These are phyloP conservation scores for Danio albolineatus DNA, from an alignment of 2,797 vertebrate genomes.

Conservation along the genomic window DNA sequence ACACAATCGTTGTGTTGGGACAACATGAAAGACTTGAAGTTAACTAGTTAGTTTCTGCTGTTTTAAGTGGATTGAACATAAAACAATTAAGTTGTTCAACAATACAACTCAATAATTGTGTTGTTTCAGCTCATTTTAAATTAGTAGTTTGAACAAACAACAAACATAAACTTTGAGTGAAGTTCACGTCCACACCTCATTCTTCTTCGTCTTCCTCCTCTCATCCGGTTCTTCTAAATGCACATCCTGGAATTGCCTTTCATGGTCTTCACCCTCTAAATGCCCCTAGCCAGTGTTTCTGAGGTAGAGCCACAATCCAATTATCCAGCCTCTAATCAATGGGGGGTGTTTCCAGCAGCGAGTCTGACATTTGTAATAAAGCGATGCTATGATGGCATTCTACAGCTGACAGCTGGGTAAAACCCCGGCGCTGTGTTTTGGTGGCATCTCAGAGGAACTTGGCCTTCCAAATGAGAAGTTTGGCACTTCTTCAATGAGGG, in stretches of 20 bases:
- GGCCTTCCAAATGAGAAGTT: constrained; percentile 52
- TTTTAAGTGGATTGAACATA: too few species aligned
- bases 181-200: not conserved
- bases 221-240: constrained; percentile 11
- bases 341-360: constrained; percentile 67
- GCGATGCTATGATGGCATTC: constrained; percentile 66
- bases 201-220: not conserved
- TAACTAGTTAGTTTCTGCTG: too few species aligned
- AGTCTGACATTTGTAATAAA: constrained; percentile 73
- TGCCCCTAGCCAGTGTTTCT: constrained; percentile 56
- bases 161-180: not conserved
- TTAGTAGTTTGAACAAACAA: too few species aligned
- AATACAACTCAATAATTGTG: too few species aligned
- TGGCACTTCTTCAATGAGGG: constrained; percentile 59
- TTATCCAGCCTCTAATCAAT: constrained; percentile 71
- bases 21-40: too few species aligned
- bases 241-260: constrained; percentile 49
- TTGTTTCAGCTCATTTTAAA: too few species aligned
- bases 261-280: constrained; percentile 55
- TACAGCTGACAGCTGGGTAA: constrained; percentile 78
- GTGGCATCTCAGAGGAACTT: constrained; percentile 59
- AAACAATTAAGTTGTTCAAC: too few species aligned
- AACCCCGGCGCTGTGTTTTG: constrained; percentile 64
- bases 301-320: constrained; percentile 73
- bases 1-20: too few species aligned